These are phyloP conservation scores for Blennius ocellaris DNA, from an alignment of 2,113 vertebrate species.

Conservation along the genomic window DNA sequence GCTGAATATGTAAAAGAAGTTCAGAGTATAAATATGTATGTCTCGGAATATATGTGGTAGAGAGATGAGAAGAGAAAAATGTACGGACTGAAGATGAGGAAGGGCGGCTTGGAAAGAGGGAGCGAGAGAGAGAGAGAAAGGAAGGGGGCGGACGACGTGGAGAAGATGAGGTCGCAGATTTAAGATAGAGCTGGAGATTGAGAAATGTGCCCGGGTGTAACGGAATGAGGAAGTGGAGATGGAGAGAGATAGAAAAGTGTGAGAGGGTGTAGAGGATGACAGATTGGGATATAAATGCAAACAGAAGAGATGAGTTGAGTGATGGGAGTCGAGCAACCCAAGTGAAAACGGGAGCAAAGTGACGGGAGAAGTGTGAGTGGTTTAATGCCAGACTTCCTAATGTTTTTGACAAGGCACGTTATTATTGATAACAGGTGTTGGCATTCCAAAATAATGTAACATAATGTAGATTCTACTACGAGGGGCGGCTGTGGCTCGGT, in stretches of 20 bases:
- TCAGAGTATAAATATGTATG: constrained; percentile 55
- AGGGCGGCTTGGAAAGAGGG: neutral
- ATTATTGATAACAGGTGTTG: too few relatives aligned
- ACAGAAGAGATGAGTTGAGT: constrained; percentile 21
- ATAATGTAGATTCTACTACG: too few relatives aligned
- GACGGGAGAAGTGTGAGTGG: neutral
- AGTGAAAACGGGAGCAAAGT: neutral
- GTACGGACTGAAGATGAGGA: constrained; percentile 10
- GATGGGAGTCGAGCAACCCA: constrained; percentile 20
- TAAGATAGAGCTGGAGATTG: constrained; percentile 40
- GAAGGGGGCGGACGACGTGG: neutral
- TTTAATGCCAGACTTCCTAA: too few relatives aligned
- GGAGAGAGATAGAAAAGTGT: constrained; percentile 24
- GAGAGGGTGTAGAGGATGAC: constrained; percentile 26
- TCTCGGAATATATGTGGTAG: constrained; percentile 30
- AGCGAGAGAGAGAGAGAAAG: too few relatives aligned
- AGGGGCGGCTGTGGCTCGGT: too few relatives aligned
- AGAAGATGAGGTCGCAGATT: constrained; percentile 54
- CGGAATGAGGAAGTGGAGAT: constrained; percentile 48
- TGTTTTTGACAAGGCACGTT: too few relatives aligned
- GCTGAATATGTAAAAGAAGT: constrained; percentile 49
- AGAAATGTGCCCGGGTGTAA: constrained; percentile 50
- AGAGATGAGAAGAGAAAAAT: constrained; percentile 20
- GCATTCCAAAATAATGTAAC: too few relatives aligned
- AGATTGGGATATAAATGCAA: constrained; percentile 34